A percentile compares a stretch with the other conserved stretches of the same genome.
Evolutionary conservation across 2,113 vertebrate species (phyloP).

Genomic region (Coptodon bakossiorum): DNA sequence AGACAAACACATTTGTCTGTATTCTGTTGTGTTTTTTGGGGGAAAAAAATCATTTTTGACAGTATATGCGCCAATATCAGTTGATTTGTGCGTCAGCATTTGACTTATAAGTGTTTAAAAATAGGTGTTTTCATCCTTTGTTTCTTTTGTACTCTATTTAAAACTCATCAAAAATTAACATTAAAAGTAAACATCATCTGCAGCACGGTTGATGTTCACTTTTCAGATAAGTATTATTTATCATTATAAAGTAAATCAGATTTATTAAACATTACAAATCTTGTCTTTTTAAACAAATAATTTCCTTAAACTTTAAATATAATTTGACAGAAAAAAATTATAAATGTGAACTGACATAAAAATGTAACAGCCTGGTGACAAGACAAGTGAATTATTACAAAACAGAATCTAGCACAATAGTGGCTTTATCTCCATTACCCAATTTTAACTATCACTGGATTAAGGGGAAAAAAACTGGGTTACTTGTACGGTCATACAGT

Average conservation of each 20-base stretch:
- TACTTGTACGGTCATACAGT: background rate
- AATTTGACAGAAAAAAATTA: background rate
- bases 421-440: background rate
- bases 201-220: accelerated
- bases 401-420: background rate
- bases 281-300: background rate
- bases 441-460: background rate
- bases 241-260: background rate
- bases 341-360: background rate
- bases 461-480: background rate
- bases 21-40: accelerated
- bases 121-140: background rate
- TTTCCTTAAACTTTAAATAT: background rate
- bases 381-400: background rate
- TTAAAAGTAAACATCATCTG: background rate
- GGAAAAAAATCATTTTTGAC: accelerated
- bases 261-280: background rate
- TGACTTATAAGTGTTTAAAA: accelerated
- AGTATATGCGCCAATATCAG: accelerated
- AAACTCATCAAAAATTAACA: background rate
- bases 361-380: background rate
- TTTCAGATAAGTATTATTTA: background rate
- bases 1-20: background rate
- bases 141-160: background rate
- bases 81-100: accelerated